Conservation (phyloP, 2,888 invertebrate species). For the Prenolepis imparis region DNA sequence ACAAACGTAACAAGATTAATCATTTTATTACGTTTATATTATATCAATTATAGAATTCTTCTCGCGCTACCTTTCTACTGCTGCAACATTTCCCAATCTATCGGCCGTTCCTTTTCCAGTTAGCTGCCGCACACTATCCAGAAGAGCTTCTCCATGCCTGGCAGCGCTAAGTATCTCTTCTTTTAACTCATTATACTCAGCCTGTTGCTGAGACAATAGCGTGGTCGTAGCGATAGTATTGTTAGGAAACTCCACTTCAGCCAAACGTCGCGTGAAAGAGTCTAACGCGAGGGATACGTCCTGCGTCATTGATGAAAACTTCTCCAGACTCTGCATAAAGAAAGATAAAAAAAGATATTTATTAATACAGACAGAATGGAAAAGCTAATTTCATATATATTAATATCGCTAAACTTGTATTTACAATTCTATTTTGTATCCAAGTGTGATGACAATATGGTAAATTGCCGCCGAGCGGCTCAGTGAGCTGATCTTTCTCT, state of each 20-base stretch:
- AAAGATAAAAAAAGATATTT: neutral
- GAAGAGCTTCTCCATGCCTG: constrained; percentile 95
- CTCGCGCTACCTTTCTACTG: constrained; percentile 93
- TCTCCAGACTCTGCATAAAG: constrained; percentile 93
- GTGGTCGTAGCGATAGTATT: constrained; percentile 96
- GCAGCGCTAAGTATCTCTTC: constrained; percentile 95
- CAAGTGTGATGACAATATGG: constrained; percentile 97
- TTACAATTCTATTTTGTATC: constrained; percentile 98
- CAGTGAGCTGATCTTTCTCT: constrained; percentile 94
- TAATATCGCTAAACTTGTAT: constrained; percentile 78
- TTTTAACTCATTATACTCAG: constrained; percentile 90
- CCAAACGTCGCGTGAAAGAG: constrained; percentile 94
- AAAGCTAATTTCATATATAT: neutral
- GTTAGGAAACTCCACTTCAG: constrained; percentile 97
- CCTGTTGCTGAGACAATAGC: constrained; percentile 93
- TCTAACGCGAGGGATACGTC: constrained; percentile 95
- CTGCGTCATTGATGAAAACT: constrained; percentile 96
- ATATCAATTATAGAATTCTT: constrained; percentile 27
- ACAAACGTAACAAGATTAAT: neutral
- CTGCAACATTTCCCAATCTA: constrained; percentile 94
- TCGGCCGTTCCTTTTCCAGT: constrained; percentile 88
- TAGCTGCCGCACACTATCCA: constrained; percentile 91
- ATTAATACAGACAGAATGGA: neutral
- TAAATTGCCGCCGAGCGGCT: constrained; percentile 95
- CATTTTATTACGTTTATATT: neutral